phyloP scores from a whole-genome alignment of 1,140 invertebrate genomes.

The Hyles vespertilio region DNA sequence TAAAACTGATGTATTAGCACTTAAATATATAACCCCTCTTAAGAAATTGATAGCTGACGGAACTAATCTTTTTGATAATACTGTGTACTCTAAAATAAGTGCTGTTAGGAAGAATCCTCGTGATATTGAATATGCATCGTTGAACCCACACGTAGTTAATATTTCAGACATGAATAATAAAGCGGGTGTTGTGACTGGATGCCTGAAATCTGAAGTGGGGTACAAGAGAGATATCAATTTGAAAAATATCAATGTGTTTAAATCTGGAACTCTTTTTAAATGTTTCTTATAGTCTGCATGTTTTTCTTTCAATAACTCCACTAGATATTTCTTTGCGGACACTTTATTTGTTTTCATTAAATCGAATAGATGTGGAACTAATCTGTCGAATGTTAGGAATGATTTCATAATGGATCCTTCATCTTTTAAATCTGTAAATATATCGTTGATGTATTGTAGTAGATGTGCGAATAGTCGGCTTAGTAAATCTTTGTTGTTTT shows the following conservation, averaged over 20 bases:
- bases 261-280: conserved; percentile 79
- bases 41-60: conserved; percentile 89
- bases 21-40: conserved; percentile 80
- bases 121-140: conserved; percentile 80
- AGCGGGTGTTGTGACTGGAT: conserved; percentile 90
- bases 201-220: conserved; percentile 91
- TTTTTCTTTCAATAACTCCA: conserved; percentile 85
- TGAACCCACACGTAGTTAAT: conserved; percentile 79
- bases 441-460: conserved; percentile 85
- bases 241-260: conserved; percentile 87
- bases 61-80: conserved; percentile 86
- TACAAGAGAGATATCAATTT: conserved; percentile 87
- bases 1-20: conserved; percentile 75
- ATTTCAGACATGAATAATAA: conserved; percentile 90
- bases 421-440: conserved; percentile 71
- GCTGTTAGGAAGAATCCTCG: conserved; percentile 87
- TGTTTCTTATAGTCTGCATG: conserved; percentile 80
- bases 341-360: conserved; percentile 83
- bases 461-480: conserved; percentile 83
- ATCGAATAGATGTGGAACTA: conserved; percentile 84
- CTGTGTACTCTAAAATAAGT: conserved; percentile 86
- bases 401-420: conserved; percentile 71
- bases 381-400: conserved; percentile 78
- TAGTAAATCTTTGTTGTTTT: conserved; percentile 86
- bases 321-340: conserved; percentile 79